Conservation (phyloP, 2,888 invertebrate genomes). For the Diogma glabrata region DNA sequence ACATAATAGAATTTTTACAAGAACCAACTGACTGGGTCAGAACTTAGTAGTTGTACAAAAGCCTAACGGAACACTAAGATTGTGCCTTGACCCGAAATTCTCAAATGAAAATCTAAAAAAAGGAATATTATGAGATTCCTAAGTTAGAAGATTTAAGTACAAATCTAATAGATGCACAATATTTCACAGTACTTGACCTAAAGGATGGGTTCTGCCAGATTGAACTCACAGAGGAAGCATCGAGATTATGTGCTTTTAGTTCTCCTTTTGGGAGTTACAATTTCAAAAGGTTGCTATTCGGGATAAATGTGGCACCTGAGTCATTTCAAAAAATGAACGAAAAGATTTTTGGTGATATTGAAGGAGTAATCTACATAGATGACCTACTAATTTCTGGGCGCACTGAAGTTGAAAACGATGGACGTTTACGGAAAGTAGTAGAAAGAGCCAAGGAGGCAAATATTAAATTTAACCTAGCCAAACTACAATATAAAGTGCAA, state of each 20-base stretch:
- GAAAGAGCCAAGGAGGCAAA: conserved; percentile 10
- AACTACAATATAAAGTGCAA: conserved; percentile 14
- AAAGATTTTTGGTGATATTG: neutral
- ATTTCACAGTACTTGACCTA: too few species aligned
- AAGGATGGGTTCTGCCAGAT: too few species aligned
- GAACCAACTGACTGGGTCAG: too few species aligned
- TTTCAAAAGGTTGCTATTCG: neutral
- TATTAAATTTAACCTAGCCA: conserved; percentile 13
- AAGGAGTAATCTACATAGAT: conserved; percentile 15
- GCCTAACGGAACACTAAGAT: too few species aligned
- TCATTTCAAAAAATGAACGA: neutral
- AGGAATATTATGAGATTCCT: too few species aligned
- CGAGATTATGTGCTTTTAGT: neutral
- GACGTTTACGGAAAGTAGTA: conserved; percentile 12
- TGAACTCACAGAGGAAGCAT: too few species aligned
- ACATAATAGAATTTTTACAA: too few species aligned
- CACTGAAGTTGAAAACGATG: conserved; percentile 14
- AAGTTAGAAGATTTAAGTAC: too few species aligned
- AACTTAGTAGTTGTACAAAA: too few species aligned
- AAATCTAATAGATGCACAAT: too few species aligned
- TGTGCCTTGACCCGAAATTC: too few species aligned
- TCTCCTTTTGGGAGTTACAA: neutral
- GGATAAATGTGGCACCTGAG: neutral
- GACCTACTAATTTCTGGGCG: conserved; percentile 13
- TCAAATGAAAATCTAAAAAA: too few species aligned